Percentiles rank a stretch among this genome's conserved stretches.
Conservation (phyloP, 2,113 vertebrate genomes). For the Aythya baeri region DNA sequence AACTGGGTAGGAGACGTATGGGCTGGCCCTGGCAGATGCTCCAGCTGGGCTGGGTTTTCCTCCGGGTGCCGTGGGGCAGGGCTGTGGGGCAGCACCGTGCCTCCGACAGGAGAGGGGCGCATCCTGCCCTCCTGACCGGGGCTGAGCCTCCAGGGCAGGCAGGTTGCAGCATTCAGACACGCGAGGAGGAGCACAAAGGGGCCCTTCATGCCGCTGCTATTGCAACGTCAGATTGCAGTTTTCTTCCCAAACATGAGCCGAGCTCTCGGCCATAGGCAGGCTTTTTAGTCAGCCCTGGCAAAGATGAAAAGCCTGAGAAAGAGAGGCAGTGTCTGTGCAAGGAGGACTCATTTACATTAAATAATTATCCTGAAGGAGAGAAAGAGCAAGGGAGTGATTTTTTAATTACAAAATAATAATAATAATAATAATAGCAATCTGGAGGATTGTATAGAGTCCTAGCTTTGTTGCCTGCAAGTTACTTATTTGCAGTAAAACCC, state of each 20-base stretch:
- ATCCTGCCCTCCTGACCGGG: constrained; percentile 54
- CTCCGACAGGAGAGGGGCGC: neutral
- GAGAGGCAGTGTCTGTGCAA: constrained; percentile 68
- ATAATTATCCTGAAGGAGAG: constrained; percentile 69
- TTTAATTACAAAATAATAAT: constrained; percentile 58
- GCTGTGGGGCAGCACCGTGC: rapidly evolving
- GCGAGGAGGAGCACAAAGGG: constrained; percentile 68
- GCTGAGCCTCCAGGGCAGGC: constrained; percentile 52
- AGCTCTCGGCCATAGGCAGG: constrained; percentile 57
- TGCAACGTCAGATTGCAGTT: constrained; percentile 72
- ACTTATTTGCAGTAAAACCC: neutral
- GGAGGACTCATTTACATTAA: constrained; percentile 72
- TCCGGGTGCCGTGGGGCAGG: neutral
- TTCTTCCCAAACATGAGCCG: constrained; percentile 63
- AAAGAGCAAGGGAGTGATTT: constrained; percentile 51
- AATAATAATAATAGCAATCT: constrained; percentile 38
- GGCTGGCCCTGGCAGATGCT: rapidly evolving
- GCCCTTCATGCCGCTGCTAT: constrained; percentile 66
- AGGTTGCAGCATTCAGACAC: constrained; percentile 47
- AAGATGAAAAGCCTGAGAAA: constrained; percentile 70
- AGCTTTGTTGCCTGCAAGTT: constrained; percentile 41
- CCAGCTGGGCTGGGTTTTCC: neutral
- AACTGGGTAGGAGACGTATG: rapidly evolving
- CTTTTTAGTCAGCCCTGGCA: constrained; percentile 71
- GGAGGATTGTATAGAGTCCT: constrained; percentile 16